A percentile compares a stretch with the other conserved stretches of the same genome.
Conservation (phyloP, 2,797 vertebrate species). For the Coregonus suidteri region DNA sequence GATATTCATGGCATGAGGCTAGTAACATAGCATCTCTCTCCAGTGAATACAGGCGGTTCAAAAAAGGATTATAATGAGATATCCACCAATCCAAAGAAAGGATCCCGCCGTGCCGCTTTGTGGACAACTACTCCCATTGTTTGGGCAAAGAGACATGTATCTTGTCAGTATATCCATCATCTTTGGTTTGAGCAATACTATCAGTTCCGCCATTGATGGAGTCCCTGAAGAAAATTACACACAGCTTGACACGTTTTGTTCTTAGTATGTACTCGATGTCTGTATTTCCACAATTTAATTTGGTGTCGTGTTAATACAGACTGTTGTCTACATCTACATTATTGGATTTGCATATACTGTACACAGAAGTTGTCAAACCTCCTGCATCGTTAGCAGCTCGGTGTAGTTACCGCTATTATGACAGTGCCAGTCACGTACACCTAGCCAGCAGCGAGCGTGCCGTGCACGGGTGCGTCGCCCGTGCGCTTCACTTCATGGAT, state of each 20-base stretch:
- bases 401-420: neutral
- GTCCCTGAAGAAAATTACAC: neutral
- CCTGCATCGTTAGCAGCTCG: neutral
- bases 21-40: no score
- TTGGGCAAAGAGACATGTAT: no score
- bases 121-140: no score
- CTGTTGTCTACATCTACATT: neutral
- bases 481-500: neutral
- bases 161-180: neutral
- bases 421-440: constrained; percentile 3
- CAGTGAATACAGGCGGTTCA: no score
- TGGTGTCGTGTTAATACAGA: neutral
- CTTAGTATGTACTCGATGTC: neutral
- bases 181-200: neutral
- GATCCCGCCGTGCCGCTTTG: no score
- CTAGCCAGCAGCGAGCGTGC: neutral
- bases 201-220: neutral
- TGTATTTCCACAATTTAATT: neutral
- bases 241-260: neutral
- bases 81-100: no score
- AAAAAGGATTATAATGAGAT: no score
- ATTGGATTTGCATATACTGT: neutral
- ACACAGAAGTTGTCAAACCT: neutral
- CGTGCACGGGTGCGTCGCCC: neutral
- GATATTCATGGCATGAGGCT: no score